Evolutionary conservation across 2,113 vertebrate genomes (phyloP).

Genomic region (Caracal caracal): DNA sequence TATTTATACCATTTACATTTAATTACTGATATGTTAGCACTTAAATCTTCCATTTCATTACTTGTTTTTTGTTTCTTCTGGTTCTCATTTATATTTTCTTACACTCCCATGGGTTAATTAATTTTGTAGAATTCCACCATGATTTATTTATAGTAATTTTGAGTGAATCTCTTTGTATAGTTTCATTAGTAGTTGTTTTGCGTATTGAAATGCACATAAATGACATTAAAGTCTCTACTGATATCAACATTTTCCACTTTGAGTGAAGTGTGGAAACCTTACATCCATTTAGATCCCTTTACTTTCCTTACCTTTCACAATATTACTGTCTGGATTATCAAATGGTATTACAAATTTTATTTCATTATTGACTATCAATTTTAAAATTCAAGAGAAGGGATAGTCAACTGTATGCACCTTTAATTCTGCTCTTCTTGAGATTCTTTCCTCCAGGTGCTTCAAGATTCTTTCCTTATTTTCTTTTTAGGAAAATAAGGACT

Average conservation of each 20-base stretch:
- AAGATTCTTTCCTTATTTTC: background rate
- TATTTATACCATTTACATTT: background rate
- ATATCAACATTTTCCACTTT: background rate
- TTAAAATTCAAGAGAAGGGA: background rate
- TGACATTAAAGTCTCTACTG: background rate
- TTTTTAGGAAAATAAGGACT: background rate
- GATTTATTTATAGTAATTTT: background rate
- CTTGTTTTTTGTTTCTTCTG: background rate
- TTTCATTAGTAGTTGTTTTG: background rate
- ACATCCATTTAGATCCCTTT: background rate
- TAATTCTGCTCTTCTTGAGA: background rate
- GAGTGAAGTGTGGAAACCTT: background rate
- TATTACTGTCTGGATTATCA: background rate
- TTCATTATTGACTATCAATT: background rate
- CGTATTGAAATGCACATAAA: background rate
- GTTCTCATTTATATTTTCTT: background rate
- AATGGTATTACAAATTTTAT: background rate
- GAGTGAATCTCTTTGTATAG: background rate
- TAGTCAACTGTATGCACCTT: background rate
- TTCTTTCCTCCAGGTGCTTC: background rate
- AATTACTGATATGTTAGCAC: background rate
- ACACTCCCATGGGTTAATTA: background rate
- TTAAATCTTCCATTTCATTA: background rate
- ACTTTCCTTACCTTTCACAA: background rate
- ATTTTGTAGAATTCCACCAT: background rate